Percentiles rank a stretch among this genome's conserved stretches.
These are phyloP conservation scores for Rhea pennata DNA, from an alignment of 2,113 vertebrate species.

Conservation along the genomic window DNA sequence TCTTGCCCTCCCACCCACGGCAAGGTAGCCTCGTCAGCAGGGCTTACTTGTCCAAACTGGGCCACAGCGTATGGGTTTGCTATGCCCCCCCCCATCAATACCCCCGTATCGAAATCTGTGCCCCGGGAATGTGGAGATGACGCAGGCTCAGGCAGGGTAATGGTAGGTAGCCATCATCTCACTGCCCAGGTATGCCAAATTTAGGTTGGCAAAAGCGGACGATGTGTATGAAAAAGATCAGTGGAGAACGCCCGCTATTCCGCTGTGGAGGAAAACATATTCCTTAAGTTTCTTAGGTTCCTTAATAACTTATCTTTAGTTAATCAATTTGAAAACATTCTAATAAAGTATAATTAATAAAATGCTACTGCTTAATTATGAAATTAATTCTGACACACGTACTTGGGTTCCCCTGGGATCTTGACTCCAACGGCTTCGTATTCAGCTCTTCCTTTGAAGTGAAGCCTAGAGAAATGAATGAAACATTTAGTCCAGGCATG, in stretches of 20 bases:
- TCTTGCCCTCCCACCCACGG: not conserved
- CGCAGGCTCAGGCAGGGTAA: not conserved
- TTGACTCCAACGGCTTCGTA: constrained; percentile 76
- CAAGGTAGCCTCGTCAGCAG: not conserved
- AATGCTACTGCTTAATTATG: not conserved
- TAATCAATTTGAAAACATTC: not conserved
- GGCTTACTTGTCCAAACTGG: not conserved
- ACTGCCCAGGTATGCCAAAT: constrained; percentile 24
- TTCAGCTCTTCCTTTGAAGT: constrained; percentile 80
- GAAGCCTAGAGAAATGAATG: constrained; percentile 80
- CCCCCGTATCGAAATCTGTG: not conserved
- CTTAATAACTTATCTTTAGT: not conserved
- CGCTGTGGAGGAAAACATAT: not conserved
- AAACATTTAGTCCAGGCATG: constrained; percentile 28
- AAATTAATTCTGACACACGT: constrained; percentile 64
- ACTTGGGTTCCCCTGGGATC: constrained; percentile 90
- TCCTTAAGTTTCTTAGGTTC: not conserved
- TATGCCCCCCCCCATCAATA: not conserved
- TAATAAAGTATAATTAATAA: not conserved
- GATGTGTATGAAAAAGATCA: accelerated
- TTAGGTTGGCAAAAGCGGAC: not conserved
- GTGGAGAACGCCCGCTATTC: accelerated
- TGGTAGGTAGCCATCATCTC: not conserved
- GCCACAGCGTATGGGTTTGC: not conserved
- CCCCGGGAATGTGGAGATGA: not conserved